A percentile compares a stretch with the other conserved stretches of the same genome.
Conservation (phyloP, 2,113 vertebrate genomes). For the Albula glossodonta region DNA sequence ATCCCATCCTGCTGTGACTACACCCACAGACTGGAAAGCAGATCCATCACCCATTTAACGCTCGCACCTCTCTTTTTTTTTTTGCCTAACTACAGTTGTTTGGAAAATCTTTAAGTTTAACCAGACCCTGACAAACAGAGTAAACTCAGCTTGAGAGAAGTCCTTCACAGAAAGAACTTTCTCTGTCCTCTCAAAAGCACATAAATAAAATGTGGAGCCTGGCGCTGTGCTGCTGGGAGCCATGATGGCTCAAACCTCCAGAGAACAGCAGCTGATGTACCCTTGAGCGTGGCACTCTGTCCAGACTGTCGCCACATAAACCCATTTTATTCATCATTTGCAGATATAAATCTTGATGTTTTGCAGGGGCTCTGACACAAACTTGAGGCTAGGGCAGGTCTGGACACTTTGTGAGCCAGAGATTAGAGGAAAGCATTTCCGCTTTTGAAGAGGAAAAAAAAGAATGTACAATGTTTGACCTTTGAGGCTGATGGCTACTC, state of each 20-base stretch:
- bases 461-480: background rate
- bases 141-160: conserved; percentile 11
- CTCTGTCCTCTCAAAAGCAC: conserved; percentile 30
- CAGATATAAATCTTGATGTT: conserved; percentile 39
- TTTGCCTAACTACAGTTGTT: conserved; percentile 31
- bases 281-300: conserved; percentile 37
- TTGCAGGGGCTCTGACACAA: conserved; percentile 13
- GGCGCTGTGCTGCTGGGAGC: conserved; percentile 22
- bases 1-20: conserved; percentile 33
- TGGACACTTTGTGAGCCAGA: conserved; percentile 8
- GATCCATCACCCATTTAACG: conserved; percentile 41
- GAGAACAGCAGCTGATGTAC: conserved; percentile 35
- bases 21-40: conserved; percentile 12
- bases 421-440: conserved; percentile 18
- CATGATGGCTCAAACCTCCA: conserved; percentile 31
- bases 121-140: conserved; percentile 38
- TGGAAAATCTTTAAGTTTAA: conserved; percentile 37
- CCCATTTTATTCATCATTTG: conserved; percentile 41
- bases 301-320: conserved; percentile 25
- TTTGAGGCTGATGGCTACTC: conserved; percentile 11
- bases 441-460: background rate
- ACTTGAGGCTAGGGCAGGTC: conserved; percentile 23
- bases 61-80: conserved; percentile 16
- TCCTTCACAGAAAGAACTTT: conserved; percentile 33
- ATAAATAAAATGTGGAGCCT: conserved; percentile 46